These are phyloP conservation scores for Pteropus rufus DNA, from an alignment of 2,797 vertebrate species.

Conservation along the genomic window DNA sequence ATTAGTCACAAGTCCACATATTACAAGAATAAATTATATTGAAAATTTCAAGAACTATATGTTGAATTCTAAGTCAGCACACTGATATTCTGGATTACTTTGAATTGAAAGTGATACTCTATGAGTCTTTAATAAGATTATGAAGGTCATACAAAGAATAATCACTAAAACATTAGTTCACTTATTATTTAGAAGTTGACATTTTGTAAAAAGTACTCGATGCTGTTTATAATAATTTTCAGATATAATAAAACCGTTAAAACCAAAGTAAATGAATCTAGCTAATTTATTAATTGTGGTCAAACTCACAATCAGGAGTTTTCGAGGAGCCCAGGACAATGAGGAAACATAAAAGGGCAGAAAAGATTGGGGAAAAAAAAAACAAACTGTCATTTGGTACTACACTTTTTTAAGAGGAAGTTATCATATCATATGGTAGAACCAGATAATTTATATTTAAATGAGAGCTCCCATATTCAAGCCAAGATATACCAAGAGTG, in stretches of 20 bases:
- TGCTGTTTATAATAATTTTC: background rate
- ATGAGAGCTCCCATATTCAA: background rate
- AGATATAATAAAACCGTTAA: background rate
- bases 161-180: background rate
- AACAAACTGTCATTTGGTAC: background rate
- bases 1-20: background rate
- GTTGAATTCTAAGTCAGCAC: background rate
- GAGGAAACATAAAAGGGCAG: background rate
- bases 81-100: background rate
- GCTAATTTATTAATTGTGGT: background rate
- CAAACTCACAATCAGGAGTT: background rate
- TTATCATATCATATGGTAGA: background rate
- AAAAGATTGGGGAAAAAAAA: background rate
- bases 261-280: background rate
- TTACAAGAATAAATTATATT: background rate
- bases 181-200: background rate
- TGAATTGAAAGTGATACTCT: background rate
- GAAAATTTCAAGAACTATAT: background rate
- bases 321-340: background rate
- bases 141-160: background rate
- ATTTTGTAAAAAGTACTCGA: background rate
- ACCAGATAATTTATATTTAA: background rate
- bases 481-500: background rate
- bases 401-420: background rate
- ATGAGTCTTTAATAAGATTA: background rate